phyloP scores from a whole-genome alignment of 2,113 vertebrate species.

The Sporophila hypoxantha region DNA sequence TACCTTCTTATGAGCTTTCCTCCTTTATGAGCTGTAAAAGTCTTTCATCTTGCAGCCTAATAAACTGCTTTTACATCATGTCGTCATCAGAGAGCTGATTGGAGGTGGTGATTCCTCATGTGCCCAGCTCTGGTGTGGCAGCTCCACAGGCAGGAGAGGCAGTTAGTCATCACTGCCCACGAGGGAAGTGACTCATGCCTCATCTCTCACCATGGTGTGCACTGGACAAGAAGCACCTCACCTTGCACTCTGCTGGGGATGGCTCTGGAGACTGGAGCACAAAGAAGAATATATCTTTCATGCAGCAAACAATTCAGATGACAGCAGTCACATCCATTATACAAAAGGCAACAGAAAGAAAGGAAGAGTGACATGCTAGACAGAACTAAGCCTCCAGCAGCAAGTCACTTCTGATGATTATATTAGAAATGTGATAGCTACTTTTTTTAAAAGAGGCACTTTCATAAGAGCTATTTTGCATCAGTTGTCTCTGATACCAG shows the following conservation, averaged over 20 bases:
- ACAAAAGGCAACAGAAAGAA: neutral
- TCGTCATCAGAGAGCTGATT: neutral
- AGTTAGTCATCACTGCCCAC: neutral
- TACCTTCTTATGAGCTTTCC: neutral
- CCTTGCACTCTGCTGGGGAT: neutral
- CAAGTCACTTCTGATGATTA: neutral
- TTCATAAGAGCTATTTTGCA: neutral
- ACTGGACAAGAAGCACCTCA: neutral
- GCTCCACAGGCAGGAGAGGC: neutral
- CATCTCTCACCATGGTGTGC: neutral
- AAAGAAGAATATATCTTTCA: neutral
- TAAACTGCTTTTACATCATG: neutral
- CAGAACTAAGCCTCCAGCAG: neutral
- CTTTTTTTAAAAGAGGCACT: neutral
- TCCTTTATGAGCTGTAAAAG: neutral
- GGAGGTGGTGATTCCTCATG: neutral
- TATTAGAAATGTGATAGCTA: neutral
- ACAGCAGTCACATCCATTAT: neutral
- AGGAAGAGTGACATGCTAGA: neutral
- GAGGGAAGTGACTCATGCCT: neutral
- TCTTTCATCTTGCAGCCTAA: neutral
- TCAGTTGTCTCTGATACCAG: neutral
- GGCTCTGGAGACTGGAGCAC: neutral
- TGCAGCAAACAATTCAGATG: neutral
- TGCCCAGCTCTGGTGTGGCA: neutral